A percentile compares a stretch with the other conserved stretches of the same genome.
phyloP scores from a whole-genome alignment of 2,888 invertebrate species.

The Drosophila niveifrons region DNA sequence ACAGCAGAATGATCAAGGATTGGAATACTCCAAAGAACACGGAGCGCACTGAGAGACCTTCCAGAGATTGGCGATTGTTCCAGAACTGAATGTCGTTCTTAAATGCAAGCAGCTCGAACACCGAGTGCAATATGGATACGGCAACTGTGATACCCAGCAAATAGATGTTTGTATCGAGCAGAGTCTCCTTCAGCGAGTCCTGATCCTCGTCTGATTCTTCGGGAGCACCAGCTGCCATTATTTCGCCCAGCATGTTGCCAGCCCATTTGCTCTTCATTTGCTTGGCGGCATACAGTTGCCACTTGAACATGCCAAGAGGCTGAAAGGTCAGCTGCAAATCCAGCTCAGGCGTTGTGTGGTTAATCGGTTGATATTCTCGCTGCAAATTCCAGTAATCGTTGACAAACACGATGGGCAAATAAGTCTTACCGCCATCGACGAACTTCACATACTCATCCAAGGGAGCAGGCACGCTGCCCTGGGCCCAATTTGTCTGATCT shows the following conservation, averaged over 20 bases:
- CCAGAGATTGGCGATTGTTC: constrained; percentile 98
- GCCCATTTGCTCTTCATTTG: constrained; percentile 95
- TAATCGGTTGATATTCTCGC: constrained; percentile 96
- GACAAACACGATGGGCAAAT: constrained; percentile 96
- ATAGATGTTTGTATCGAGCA: constrained; percentile 98
- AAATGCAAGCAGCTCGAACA: constrained; percentile 99
- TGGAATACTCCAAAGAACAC: constrained; percentile 99
- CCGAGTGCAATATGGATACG: constrained; percentile 97
- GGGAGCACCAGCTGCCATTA: constrained; percentile 88
- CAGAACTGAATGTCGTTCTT: constrained; percentile 99
- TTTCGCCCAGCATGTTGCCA: constrained; percentile 88
- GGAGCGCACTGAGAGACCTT: constrained; percentile 98
- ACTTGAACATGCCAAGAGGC: constrained; percentile 97
- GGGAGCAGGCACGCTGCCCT: constrained; percentile 95
- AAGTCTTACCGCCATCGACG: constrained; percentile 92
- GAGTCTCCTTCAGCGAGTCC: constrained; percentile 95
- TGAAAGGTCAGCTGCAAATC: constrained; percentile 91
- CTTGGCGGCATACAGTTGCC: constrained; percentile 99
- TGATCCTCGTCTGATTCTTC: constrained; percentile 90
- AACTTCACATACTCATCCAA: constrained; percentile 97
- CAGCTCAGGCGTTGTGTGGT: constrained; percentile 91
- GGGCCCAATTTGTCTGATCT: constrained; percentile 98
- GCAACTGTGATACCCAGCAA: constrained; percentile 95
- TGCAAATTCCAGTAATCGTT: constrained; percentile 99
- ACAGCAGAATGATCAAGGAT: constrained; percentile 96